A percentile compares a stretch with the other conserved stretches of the same genome.
Conservation (phyloP, 2,888 invertebrate species). For the Coronaproctus castanopsis region DNA sequence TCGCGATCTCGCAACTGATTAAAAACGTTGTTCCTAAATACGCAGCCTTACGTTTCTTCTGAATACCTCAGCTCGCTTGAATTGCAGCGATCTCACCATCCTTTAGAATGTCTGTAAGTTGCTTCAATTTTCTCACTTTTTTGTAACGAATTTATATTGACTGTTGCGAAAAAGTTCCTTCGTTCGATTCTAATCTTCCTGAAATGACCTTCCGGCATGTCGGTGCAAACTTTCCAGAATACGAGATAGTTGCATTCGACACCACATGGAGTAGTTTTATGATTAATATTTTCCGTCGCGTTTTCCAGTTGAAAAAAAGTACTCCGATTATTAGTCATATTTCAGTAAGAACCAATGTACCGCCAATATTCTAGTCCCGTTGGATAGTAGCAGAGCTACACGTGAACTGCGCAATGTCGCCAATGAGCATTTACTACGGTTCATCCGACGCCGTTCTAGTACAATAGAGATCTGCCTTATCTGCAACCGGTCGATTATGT, state of each 20-base stretch:
- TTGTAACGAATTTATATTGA: background rate
- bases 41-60: background rate
- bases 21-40: background rate
- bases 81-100: background rate
- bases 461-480: background rate
- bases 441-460: background rate
- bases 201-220: background rate
- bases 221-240: background rate
- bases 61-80: background rate
- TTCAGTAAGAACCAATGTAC: background rate
- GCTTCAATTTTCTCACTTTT: background rate
- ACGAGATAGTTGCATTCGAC: background rate
- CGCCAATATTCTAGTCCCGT: background rate
- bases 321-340: background rate
- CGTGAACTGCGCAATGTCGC: background rate
- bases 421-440: background rate
- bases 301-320: background rate
- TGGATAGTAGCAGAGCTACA: background rate
- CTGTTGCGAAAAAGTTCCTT: background rate
- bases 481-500: background rate
- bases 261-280: background rate
- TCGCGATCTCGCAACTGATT: background rate
- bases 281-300: background rate
- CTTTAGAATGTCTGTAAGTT: background rate
- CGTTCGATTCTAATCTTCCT: background rate